Conservation (phyloP, 2,797 vertebrate species). For the Anabas testudineus region DNA sequence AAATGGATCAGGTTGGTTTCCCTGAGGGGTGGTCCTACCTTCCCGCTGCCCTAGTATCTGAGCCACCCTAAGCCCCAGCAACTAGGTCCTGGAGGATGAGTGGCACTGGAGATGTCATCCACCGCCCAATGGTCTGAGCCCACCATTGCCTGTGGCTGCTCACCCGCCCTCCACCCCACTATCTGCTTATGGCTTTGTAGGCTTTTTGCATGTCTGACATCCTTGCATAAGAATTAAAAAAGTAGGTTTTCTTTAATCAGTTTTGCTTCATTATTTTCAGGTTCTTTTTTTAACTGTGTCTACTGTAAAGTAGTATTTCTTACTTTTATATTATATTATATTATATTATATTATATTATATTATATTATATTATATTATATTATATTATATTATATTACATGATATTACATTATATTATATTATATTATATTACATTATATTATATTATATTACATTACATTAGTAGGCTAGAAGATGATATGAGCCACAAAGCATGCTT, state of each 20-base stretch:
- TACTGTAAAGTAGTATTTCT: background rate
- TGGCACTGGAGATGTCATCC: slow-evolving; percentile 81
- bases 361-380: too few species aligned
- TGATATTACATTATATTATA: too few species aligned
- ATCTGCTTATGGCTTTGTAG: slow-evolving; percentile 76
- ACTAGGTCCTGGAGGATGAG: slow-evolving; percentile 74
- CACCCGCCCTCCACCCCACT: slow-evolving; percentile 57
- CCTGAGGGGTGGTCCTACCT: slow-evolving; percentile 57
- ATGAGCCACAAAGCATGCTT: background rate
- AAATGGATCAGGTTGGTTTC: slow-evolving; percentile 79
- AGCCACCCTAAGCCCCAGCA: slow-evolving; percentile 32
- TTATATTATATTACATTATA: too few species aligned
- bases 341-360: too few species aligned
- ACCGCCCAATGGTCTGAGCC: slow-evolving; percentile 56
- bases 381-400: too few species aligned
- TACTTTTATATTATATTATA: too few species aligned
- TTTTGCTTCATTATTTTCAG: slow-evolving; percentile 47
- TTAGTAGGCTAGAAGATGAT: background rate
- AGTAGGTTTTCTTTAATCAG: slow-evolving; percentile 64
- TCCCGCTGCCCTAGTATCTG: slow-evolving; percentile 65
- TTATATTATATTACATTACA: too few species aligned
- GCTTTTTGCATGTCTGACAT: slow-evolving; percentile 82
- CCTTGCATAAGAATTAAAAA: slow-evolving; percentile 57
- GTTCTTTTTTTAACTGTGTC: slow-evolving; percentile 48
- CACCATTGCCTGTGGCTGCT: slow-evolving; percentile 73